A percentile compares a stretch with the other conserved stretches of the same genome.
These are phyloP conservation scores for Bergia puertoricense DNA, from an alignment of 92 coral and sea anemone species.

Conservation along the genomic window DNA sequence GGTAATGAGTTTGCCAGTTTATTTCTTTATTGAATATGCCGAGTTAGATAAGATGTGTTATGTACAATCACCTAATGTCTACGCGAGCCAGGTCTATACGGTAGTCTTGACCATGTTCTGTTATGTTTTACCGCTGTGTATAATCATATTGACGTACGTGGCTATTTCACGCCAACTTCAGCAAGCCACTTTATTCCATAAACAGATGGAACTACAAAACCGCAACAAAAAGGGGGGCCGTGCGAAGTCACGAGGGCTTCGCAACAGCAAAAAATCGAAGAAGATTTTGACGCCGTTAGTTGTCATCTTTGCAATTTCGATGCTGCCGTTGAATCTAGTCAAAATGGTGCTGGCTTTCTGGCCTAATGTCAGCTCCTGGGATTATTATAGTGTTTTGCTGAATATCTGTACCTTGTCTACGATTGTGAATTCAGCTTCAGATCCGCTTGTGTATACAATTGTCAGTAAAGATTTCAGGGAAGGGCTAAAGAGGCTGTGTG, in stretches of 20 bases:
- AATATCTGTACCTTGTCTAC: constrained; percentile 31
- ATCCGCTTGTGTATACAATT: constrained; percentile 37
- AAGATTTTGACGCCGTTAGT: constrained; percentile 35
- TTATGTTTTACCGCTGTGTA: constrained; percentile 17
- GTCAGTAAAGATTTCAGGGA: constrained; percentile 26
- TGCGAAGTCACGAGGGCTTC: constrained; percentile 18
- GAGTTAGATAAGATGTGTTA: not conserved
- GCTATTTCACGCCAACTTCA: constrained; percentile 35
- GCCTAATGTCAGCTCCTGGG: not conserved
- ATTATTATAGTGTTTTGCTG: constrained; percentile 1
- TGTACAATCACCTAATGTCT: not conserved
- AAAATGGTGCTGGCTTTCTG: constrained; percentile 27
- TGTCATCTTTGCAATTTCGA: constrained; percentile 33
- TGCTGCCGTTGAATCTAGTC: constrained; percentile 15
- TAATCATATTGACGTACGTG: constrained; percentile 26
- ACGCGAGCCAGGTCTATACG: not conserved
- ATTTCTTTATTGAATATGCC: not conserved
- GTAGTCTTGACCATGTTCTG: constrained; percentile 12
- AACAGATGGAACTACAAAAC: constrained; percentile 18
- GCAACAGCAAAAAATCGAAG: constrained; percentile 32
- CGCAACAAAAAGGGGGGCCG: not conserved
- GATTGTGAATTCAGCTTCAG: constrained; percentile 34
- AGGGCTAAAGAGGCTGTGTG: constrained; percentile 20
- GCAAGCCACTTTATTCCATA: constrained; percentile 20
- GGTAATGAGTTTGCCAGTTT: constrained; percentile 30